These are phyloP conservation scores for Macaria notata DNA, from an alignment of 2,888 invertebrate genomes.

Conservation along the genomic window DNA sequence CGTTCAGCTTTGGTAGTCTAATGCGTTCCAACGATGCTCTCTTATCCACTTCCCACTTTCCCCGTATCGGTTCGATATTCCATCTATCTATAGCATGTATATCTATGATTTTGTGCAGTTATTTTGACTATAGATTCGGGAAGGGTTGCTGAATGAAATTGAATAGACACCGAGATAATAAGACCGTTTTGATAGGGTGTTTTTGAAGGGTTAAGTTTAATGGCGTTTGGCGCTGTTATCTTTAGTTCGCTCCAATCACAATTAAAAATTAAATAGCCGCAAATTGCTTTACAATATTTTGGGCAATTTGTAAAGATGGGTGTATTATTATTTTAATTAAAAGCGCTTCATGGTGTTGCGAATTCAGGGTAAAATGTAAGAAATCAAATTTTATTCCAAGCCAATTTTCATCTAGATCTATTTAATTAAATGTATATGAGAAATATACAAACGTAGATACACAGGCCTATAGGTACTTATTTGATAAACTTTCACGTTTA, in stretches of 20 bases:
- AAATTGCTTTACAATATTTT: too few relatives aligned
- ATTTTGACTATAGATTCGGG: constrained; percentile 12
- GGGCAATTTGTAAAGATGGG: not conserved
- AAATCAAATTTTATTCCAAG: too few relatives aligned
- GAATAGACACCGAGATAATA: constrained; percentile 9
- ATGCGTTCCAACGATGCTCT: constrained; percentile 56
- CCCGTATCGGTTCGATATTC: constrained; percentile 18
- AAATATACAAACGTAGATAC: too few relatives aligned
- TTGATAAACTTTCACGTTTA: too few relatives aligned
- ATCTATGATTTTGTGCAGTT: constrained; percentile 14
- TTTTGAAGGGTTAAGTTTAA: constrained; percentile 30
- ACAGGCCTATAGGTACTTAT: too few relatives aligned
- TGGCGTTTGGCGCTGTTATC: constrained; percentile 27
- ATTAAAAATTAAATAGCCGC: constrained; percentile 13
- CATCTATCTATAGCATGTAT: not conserved
- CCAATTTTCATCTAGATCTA: too few relatives aligned
- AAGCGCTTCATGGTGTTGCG: too few relatives aligned
- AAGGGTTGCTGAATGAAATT: constrained; percentile 8
- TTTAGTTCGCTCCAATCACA: constrained; percentile 25
- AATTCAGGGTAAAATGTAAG: too few relatives aligned
- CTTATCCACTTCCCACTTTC: constrained; percentile 31
- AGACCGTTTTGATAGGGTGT: constrained; percentile 18
- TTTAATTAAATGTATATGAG: too few relatives aligned
- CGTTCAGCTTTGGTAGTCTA: constrained; percentile 79
- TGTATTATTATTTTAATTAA: not conserved